Evolutionary conservation across 1,140 invertebrate genomes (phyloP), one percentile per base, ranked within the genome.

Genomic region (Drosophila busckii): DNA sequence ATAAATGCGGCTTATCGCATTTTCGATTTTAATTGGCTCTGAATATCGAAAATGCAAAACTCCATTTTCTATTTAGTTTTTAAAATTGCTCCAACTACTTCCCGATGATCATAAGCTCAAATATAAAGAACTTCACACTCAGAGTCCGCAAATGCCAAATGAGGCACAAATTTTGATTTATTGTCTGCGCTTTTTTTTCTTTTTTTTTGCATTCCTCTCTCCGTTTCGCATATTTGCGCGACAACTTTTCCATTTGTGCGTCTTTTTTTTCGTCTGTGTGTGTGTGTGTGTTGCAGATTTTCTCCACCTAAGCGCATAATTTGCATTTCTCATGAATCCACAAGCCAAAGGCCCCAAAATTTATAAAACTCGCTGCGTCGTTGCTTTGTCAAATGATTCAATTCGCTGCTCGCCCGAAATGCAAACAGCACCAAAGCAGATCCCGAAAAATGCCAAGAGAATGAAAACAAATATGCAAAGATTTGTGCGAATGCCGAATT

Each of bases 331-430:
- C 16, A 31, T 22, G 63, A 65, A 61, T 28, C 13, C 4, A 40
- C 9, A 4, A 25, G n/a, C 13, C 45, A 46, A 34, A 25, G 9
- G 28, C n/a, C 28, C 1, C 38, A 20, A 58, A 49, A 66, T 25
- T 58, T 32, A 46, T 49, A 55, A 70, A 48, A 54, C 55, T 54
- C 58, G 40, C 53, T 49, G 35, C 44, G 9, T 12, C 22, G 45
- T 35, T 50, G 20, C 26, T 20, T 76, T 70, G 73, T 58, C 73
- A 66, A 80, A 80, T 76, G 73, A 76, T 80, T 76, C 73, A 76
- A 80, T 76, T 76, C 73, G 35, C 22, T 53, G 44, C 80, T 58
- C 62, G 71, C 73, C 63, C 55, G 35, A 62, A 80, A 67, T 76
- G 73, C 73, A 80, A 31, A 53, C 8, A 16, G 15, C 19, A 42